Percentiles rank a stretch among this genome's conserved stretches.
These are phyloP conservation scores for Thyatira batis DNA, from an alignment of 2,888 invertebrate species.

Conservation along the genomic window DNA sequence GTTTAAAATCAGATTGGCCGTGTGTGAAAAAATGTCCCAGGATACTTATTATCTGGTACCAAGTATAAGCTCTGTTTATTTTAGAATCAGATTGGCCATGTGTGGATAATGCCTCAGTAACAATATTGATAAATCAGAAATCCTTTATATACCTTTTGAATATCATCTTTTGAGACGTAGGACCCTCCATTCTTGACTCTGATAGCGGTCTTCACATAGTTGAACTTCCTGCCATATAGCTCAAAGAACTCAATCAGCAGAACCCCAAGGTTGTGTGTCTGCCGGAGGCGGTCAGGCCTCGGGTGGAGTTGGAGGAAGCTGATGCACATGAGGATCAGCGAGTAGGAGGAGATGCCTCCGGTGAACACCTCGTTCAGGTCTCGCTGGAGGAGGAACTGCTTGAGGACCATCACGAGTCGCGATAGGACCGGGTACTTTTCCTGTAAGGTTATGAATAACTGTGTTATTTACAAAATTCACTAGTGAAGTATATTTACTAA, in stretches of 20 bases:
- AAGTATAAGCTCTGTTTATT: too few species aligned
- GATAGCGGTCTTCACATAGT: slow-evolving; percentile 97
- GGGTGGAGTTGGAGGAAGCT: slow-evolving; percentile 98
- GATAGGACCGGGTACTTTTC: slow-evolving; percentile 94
- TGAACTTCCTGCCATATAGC: slow-evolving; percentile 97
- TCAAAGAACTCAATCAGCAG: slow-evolving; percentile 98
- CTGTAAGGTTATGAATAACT: slow-evolving; percentile 37
- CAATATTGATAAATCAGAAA: neutral
- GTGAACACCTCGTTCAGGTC: slow-evolving; percentile 99
- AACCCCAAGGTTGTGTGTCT: slow-evolving; percentile 92
- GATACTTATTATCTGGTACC: too few species aligned
- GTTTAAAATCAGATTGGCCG: too few species aligned
- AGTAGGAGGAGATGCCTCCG: slow-evolving; percentile 99
- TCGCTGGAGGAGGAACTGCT: slow-evolving; percentile 98
- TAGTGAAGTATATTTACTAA: neutral
- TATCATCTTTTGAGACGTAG: slow-evolving; percentile 96
- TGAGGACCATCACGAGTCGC: slow-evolving; percentile 97
- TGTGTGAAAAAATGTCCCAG: too few species aligned
- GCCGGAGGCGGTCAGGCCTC: slow-evolving; percentile 86
- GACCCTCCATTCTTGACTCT: slow-evolving; percentile 96
- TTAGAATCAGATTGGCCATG: too few species aligned
- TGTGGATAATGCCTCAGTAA: too few species aligned
- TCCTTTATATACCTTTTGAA: slow-evolving; percentile 81
- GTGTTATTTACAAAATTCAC: neutral
- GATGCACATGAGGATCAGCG: slow-evolving; percentile 98